Percentiles rank a stretch among this genome's conserved stretches.
Evolutionary conservation across 2,888 invertebrate species (phyloP).

Genomic region (Trissolcus brochymenae): DNA sequence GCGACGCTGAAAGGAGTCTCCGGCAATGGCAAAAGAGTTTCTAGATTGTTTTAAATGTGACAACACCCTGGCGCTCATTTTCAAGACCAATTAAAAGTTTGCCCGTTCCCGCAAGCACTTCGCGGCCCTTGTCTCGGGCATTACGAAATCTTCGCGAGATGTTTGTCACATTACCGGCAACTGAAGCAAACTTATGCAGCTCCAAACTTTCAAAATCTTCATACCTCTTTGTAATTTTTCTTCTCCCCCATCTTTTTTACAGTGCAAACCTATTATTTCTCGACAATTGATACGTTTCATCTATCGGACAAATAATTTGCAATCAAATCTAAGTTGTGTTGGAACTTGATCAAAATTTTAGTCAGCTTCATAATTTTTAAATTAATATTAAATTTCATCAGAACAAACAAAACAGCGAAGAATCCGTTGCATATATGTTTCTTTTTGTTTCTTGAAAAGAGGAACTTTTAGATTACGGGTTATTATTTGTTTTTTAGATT

Average conservation of each 20-base stretch:
- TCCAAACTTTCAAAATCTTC: background rate
- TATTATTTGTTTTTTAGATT: too few species aligned
- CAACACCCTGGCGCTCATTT: constrained; percentile 65
- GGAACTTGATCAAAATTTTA: too few species aligned
- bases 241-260: constrained; percentile 19
- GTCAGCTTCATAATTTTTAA: too few species aligned
- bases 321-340: too few species aligned
- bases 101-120: constrained; percentile 43
- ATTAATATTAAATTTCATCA: too few species aligned
- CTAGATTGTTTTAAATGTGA: constrained; percentile 71
- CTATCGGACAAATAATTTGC: too few species aligned
- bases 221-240: constrained; percentile 16
- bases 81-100: constrained; percentile 73
- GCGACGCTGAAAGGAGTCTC: constrained; percentile 16
- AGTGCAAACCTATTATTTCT: constrained; percentile 55
- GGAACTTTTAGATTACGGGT: too few species aligned
- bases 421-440: too few species aligned
- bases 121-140: constrained; percentile 42
- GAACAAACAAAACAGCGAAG: too few species aligned
- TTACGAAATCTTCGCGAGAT: constrained; percentile 60
- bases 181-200: constrained; percentile 61
- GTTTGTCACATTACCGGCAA: constrained; percentile 66
- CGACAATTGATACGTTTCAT: constrained; percentile 61
- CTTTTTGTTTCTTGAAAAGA: too few species aligned
- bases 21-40: constrained; percentile 57